Conservation (phyloP, 2,888 invertebrate genomes). For the Oasisia sp. region DNA sequence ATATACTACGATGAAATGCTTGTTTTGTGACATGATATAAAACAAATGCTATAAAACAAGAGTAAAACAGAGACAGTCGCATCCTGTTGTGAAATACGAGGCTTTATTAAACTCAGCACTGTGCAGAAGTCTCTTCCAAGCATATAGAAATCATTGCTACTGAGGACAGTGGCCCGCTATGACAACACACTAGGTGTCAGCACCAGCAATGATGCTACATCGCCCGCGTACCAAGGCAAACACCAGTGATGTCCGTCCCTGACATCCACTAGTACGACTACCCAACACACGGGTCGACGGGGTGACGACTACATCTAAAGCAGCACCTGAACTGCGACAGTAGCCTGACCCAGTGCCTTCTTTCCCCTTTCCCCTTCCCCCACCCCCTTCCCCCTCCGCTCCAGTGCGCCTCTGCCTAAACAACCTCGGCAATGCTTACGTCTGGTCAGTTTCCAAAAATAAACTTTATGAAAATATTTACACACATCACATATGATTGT, state of each 20-base stretch:
- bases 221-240: neutral
- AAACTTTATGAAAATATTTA: conserved; percentile 17
- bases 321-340: neutral
- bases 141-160: neutral
- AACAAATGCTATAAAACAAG: neutral
- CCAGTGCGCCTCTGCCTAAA: neutral
- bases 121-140: neutral
- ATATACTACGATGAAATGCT: neutral
- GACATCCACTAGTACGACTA: neutral
- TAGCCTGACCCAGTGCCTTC: neutral
- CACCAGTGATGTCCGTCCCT: neutral
- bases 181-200: conserved; percentile 12
- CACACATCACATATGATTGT: conserved; percentile 5
- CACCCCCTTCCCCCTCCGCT: neutral
- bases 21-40: neutral
- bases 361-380: neutral
- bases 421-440: conserved; percentile 2
- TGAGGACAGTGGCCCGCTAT: neutral
- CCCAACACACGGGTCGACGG: neutral
- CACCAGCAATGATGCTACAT: neutral
- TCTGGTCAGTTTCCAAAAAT: conserved; percentile 17
- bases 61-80: neutral
- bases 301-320: conserved; percentile 1
- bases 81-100: conserved; percentile 13
- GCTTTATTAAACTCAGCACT: conserved; percentile 13